Evolutionary conservation across 2,888 invertebrate genomes (phyloP), one percentile per base, ranked within the genome.

Genomic region (Drosophila antonietae): DNA sequence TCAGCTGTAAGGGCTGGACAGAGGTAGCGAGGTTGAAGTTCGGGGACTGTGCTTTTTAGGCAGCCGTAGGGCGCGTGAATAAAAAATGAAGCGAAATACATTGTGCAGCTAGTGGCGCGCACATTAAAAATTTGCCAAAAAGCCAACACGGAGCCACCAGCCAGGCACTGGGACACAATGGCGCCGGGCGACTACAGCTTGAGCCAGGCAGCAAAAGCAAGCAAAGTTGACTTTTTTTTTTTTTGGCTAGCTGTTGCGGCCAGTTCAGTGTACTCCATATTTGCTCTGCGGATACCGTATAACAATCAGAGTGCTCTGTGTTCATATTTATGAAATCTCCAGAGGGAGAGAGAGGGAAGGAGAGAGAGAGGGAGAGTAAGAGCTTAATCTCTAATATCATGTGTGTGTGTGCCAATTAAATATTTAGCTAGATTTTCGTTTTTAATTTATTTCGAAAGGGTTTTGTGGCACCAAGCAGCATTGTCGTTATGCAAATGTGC

Each of bases 71-170:
- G 67, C 51, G 56, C 44, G 65, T 49, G 69, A 78, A 84, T 85
- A 86, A 83, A 87, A 87, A 87, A 89, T 87, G 78, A 80, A 86
- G 84, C 76, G 71, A 89, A 87, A 87, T 87, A 86, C 80, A 87
- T 83, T 89, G 78, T 73, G 78, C 68, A 65, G 76, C 76, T 68
- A 72, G 67, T 64, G 68, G 68, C 72, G 68, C 10, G 68, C 10
- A 68, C 84, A 84, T 83, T 83, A 83, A 84, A 84, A 87, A 83
- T 84, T 76, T 62, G 85, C 73, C 71, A 74, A 51, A 85, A 85
- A 75, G 88, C 83, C 80, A 77, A 68, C 73, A 68, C 43, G 43
- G 59, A 62, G 71, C 51, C 28, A 20, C 20, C 20, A 28, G 28
- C 28, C 75, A 68, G 67, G 55, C 55, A 56, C 66, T 64, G 79